Percentiles rank a stretch among this genome's conserved stretches.
Evolutionary conservation across 2,888 invertebrate species (phyloP).

Genomic region (Lapara coniferarum): DNA sequence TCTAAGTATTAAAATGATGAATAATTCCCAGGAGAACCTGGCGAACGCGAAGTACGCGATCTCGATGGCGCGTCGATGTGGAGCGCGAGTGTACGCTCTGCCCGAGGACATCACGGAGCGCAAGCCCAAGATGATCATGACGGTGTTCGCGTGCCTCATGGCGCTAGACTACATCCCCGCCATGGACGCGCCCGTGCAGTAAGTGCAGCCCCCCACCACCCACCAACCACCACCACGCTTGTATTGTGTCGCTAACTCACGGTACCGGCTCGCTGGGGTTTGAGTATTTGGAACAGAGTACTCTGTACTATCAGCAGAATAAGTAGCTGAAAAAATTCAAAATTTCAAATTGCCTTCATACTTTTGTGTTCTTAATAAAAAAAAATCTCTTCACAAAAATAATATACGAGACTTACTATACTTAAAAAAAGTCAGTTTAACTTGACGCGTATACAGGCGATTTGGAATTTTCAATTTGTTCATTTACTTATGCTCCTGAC

Average conservation of each 20-base stretch:
- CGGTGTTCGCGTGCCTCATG: conserved; percentile 99
- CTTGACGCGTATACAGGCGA: no score
- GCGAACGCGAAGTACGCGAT: conserved; percentile 99
- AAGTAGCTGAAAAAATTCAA: no score
- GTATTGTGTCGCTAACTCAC: conserved; percentile 26
- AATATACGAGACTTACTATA: no score
- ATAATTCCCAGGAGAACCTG: conserved; percentile 92
- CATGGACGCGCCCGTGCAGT: conserved; percentile 86
- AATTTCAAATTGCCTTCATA: no score
- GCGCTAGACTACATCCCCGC: conserved; percentile 97
- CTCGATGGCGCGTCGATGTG: conserved; percentile 98
- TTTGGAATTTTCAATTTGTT: no score
- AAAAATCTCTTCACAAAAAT: no score
- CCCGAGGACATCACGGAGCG: conserved; percentile 99
- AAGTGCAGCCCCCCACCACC: conserved; percentile 43
- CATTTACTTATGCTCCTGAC: no score
- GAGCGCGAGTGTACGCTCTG: conserved; percentile 98
- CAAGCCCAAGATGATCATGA: conserved; percentile 99
- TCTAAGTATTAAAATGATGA: no score
- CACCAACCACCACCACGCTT: conserved; percentile 6
- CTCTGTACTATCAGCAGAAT: no score
- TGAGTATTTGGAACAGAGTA: not conserved
- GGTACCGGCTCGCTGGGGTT: not conserved
- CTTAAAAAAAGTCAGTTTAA: no score
- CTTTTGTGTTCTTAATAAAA: no score